phyloP scores from a whole-genome alignment of 2,888 invertebrate genomes.

The Drosophila kambysellisi region DNA sequence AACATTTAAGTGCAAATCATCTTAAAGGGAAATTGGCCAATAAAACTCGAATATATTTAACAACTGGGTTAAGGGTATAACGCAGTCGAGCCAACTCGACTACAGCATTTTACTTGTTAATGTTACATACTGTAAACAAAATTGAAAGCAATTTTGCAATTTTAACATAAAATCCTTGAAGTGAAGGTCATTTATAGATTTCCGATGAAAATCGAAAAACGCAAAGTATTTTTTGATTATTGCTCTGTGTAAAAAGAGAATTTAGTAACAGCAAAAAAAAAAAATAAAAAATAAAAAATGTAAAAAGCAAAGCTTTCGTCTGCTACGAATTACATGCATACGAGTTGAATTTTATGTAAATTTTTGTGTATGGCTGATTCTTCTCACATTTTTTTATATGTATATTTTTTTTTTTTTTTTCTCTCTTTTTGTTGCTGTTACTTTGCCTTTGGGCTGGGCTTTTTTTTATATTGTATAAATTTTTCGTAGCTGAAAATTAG shows the following conservation, averaged over 20 bases:
- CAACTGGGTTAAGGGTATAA: too few species aligned
- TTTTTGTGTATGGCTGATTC: slow-evolving; percentile 49
- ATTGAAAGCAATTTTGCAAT: background rate
- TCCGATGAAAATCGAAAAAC: background rate
- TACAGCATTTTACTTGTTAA: too few species aligned
- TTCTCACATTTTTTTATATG: slow-evolving; percentile 1
- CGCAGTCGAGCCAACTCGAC: too few species aligned
- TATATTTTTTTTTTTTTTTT: slow-evolving; percentile 15
- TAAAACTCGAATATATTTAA: too few species aligned
- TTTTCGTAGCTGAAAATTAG: slow-evolving; percentile 80
- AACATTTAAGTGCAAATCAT: too few species aligned
- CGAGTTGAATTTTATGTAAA: slow-evolving; percentile 69
- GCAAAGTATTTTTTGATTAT: slow-evolving; percentile 28
- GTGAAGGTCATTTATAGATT: slow-evolving; percentile 20
- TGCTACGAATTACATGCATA: slow-evolving; percentile 57
- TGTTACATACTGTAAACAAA: background rate
- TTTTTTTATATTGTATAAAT: slow-evolving; percentile 73
- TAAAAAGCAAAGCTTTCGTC: slow-evolving; percentile 55
- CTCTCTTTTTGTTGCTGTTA: background rate
- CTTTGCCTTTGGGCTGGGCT: slow-evolving; percentile 44
- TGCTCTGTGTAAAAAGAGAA: background rate
- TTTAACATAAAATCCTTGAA: background rate
- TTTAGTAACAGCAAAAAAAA: background rate
- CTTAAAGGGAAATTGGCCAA: too few species aligned
- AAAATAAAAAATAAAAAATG: slow-evolving; percentile 11